Evolutionary conservation across 1,140 invertebrate genomes (phyloP).

Genomic region (Zaprionus tsacasi): DNA sequence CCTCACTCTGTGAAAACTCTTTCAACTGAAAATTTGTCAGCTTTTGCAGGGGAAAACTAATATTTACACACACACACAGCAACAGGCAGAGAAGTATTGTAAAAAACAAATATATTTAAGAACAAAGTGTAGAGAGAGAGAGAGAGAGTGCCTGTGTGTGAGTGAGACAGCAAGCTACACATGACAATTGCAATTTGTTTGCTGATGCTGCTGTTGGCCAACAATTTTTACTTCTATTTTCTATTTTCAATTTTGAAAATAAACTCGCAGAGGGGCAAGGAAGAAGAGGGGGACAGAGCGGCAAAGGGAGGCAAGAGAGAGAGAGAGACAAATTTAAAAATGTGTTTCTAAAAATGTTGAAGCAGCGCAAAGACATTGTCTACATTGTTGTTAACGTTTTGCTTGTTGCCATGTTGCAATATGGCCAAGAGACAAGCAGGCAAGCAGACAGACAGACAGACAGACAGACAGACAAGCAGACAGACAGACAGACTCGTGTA

Average conservation of each 20-base stretch:
- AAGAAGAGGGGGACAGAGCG: neutral
- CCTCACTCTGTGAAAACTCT: conserved; percentile 1
- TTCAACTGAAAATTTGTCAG: conserved; percentile 20
- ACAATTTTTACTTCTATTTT: conserved; percentile 19
- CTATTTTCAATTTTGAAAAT: conserved; percentile 64
- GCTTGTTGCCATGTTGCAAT: conserved; percentile 41
- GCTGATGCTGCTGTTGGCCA: conserved; percentile 28
- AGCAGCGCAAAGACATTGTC: conserved; percentile 4
- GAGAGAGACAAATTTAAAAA: conserved; percentile 51
- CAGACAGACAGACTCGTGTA: conserved; percentile 6
- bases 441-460: neutral
- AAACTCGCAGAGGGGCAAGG: conserved; percentile 32
- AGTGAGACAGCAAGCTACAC: conserved; percentile 28
- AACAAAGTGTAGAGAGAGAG: conserved; percentile 17
- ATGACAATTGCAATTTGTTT: conserved; percentile 61
- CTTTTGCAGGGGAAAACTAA: conserved; percentile 29
- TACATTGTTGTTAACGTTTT: conserved; percentile 15
- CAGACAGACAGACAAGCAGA: no score
- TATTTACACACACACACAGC: conserved; percentile 33
- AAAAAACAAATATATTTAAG: conserved; percentile 10
- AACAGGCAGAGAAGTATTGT: conserved; percentile 14
- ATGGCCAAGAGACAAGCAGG: conserved; percentile 15
- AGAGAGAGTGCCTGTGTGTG: neutral
- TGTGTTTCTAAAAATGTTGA: conserved; percentile 27
- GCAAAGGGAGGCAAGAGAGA: neutral